These are phyloP conservation scores for Idaea biselata DNA, from an alignment of 2,888 invertebrate genomes.

Conservation along the genomic window DNA sequence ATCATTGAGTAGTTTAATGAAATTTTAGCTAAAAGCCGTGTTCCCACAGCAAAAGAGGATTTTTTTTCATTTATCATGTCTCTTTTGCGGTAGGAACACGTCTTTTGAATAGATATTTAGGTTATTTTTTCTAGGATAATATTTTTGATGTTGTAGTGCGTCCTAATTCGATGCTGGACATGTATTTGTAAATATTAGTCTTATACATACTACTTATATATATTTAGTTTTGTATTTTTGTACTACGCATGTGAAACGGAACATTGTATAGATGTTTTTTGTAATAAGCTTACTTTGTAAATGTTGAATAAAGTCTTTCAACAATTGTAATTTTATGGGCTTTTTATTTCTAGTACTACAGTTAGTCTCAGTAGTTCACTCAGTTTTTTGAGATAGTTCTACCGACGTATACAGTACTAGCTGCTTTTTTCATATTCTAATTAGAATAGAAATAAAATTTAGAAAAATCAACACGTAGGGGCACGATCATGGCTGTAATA, in stretches of 20 bases:
- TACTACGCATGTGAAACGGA: conserved; percentile 25
- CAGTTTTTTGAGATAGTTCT: too few relatives aligned
- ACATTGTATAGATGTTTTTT: conserved; percentile 46
- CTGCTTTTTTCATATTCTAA: too few relatives aligned
- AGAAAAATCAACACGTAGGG: too few relatives aligned
- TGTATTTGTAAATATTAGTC: conserved; percentile 4
- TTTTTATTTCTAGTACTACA: not conserved
- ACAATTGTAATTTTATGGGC: conserved; percentile 2
- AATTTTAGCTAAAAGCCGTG: too few relatives aligned
- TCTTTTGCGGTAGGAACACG: too few relatives aligned
- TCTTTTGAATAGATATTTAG: too few relatives aligned
- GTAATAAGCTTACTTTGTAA: conserved; percentile 34
- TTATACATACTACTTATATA: not conserved
- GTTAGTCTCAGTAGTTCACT: too few relatives aligned
- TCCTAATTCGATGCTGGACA: conserved; percentile 1
- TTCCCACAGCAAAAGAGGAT: conserved; percentile 6
- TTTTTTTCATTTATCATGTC: not conserved
- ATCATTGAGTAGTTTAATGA: too few relatives aligned
- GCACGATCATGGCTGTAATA: too few relatives aligned
- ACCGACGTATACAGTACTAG: too few relatives aligned
- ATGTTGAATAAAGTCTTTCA: conserved; percentile 37
- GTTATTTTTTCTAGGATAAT: not conserved
- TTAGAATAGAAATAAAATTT: too few relatives aligned
- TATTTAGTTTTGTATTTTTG: too few relatives aligned
- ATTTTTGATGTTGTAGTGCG: not conserved